These are phyloP conservation scores for Carpatolechia fugitivella DNA, from an alignment of 2,888 invertebrate species.

Conservation along the genomic window DNA sequence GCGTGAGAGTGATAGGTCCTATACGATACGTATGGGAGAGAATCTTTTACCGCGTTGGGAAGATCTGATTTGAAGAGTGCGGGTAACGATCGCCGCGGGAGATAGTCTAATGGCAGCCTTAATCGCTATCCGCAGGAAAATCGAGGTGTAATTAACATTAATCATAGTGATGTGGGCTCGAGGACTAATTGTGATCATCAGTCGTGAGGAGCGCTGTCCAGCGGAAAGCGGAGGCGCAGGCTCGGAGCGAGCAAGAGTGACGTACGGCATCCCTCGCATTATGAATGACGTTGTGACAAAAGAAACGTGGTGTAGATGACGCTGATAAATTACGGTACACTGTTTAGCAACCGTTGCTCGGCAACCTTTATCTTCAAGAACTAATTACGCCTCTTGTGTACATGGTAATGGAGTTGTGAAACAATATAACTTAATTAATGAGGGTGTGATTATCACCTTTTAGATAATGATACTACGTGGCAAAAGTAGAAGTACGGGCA, in stretches of 20 bases:
- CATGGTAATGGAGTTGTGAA: constrained; percentile 16
- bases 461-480: constrained; percentile 4
- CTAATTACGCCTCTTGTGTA: constrained; percentile 39
- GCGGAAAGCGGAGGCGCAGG: too few relatives aligned
- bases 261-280: constrained; percentile 32
- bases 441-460: constrained; percentile 5
- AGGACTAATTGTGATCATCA: constrained; percentile 63
- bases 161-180: constrained; percentile 62
- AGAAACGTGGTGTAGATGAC: constrained; percentile 52
- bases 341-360: constrained; percentile 36
- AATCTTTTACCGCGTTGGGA: constrained; percentile 9
- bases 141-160: constrained; percentile 71
- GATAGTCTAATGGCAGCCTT: constrained; percentile 59
- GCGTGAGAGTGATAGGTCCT: constrained; percentile 12
- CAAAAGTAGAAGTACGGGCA: not conserved
- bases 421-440: constrained; percentile 11
- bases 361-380: constrained; percentile 31
- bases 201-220: constrained; percentile 34
- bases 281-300: constrained; percentile 54
- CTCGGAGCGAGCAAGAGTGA: constrained; percentile 25
- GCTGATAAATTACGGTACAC: constrained; percentile 47
- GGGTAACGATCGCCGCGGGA: constrained; percentile 58
- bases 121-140: constrained; percentile 61
- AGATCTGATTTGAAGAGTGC: constrained; percentile 32
- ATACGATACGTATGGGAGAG: constrained; percentile 3